Evolutionary conservation across 2,797 vertebrate genomes (phyloP).

Genomic region (Paratrypauchen microcephalus): DNA sequence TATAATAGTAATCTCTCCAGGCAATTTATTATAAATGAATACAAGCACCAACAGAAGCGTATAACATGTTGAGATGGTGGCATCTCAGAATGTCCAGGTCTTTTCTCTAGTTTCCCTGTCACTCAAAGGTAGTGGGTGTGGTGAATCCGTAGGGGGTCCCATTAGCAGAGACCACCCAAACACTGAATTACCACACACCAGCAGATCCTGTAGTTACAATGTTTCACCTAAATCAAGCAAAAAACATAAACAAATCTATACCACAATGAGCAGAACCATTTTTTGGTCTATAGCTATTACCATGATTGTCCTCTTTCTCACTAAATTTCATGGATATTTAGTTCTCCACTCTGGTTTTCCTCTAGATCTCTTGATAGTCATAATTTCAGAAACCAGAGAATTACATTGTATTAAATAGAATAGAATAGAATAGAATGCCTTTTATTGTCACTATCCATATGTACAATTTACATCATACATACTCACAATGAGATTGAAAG

Average conservation of each 20-base stretch:
- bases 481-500: too few species aligned
- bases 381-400: too few species aligned
- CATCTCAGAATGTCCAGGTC: neutral
- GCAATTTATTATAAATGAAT: too few species aligned
- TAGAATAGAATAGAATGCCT: too few species aligned
- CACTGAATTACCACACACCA: constrained; percentile 17
- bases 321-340: neutral
- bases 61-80: neutral
- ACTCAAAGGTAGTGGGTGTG: neutral
- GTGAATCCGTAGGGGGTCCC: neutral
- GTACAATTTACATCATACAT: too few species aligned
- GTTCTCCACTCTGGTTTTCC: too few species aligned
- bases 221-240: constrained; percentile 25
- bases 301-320: neutral
- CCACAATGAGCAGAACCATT: neutral
- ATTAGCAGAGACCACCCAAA: constrained; percentile 59
- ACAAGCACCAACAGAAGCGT: neutral
- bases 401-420: too few species aligned
- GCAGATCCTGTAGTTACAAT: constrained; percentile 9
- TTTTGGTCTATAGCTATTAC: neutral
- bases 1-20: too few species aligned
- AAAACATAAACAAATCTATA: constrained; percentile 17
- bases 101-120: neutral
- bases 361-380: too few species aligned
- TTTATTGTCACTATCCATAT: too few species aligned